Percentiles rank a stretch among this genome's conserved stretches.
Conservation (phyloP, 2,797 vertebrate genomes). For the Oryzias dopingdopingensis region DNA sequence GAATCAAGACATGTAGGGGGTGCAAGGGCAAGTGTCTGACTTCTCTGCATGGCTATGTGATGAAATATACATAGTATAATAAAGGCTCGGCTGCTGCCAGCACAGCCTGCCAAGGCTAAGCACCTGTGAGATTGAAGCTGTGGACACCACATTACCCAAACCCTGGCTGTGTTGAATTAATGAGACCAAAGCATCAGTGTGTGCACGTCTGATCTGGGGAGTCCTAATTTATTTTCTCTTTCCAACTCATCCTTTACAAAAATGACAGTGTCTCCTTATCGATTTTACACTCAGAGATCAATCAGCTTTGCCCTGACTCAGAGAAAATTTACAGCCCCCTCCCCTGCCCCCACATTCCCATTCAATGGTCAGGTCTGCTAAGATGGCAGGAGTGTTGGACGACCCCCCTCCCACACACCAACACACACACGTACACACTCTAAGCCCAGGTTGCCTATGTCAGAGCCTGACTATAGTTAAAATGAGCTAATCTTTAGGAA, state of each 20-base stretch:
- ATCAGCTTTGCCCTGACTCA: conserved; percentile 98
- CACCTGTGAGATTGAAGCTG: conserved; percentile 90
- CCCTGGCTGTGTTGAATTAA: conserved; percentile 90
- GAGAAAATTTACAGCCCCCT: conserved; percentile 93
- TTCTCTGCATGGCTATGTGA: conserved; percentile 64
- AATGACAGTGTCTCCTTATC: conserved; percentile 99
- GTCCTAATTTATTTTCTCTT: conserved; percentile 98
- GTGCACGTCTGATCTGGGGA: conserved; percentile 84
- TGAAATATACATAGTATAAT: conserved; percentile 89
- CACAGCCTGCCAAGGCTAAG: conserved; percentile 72
- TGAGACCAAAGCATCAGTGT: conserved; percentile 76
- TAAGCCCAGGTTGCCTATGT: conserved; percentile 71
- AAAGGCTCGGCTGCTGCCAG: conserved; percentile 76
- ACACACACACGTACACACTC: conserved; percentile 26
- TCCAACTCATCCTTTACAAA: conserved; percentile 98
- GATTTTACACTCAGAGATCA: conserved; percentile 99
- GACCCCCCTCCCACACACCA: conserved; percentile 52
- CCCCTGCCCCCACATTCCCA: conserved; percentile 53
- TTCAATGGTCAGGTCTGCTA: conserved; percentile 76
- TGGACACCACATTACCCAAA: conserved; percentile 88
- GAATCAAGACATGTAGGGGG: conserved; percentile 70
- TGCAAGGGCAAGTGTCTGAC: conserved; percentile 79
- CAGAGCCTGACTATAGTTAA: conserved; percentile 85
- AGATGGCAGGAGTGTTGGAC: conserved; percentile 82
- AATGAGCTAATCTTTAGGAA: conserved; percentile 93